These are phyloP conservation scores for Pipistrellus pygmaeus DNA, from an alignment of 2,797 vertebrate species.

Conservation along the genomic window DNA sequence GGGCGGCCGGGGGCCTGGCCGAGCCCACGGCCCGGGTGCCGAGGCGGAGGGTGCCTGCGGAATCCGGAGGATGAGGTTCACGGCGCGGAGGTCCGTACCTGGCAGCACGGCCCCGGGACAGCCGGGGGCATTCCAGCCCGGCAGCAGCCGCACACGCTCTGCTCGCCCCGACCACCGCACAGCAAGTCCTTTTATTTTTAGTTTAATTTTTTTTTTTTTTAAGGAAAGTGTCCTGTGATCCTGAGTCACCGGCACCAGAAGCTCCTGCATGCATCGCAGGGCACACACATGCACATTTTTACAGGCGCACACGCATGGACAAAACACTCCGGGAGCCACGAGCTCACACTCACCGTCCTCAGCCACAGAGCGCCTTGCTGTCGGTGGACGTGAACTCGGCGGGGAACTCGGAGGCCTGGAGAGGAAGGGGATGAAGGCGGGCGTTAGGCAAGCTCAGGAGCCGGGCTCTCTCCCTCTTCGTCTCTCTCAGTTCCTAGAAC, in stretches of 20 bases:
- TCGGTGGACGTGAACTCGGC: conserved; percentile 96
- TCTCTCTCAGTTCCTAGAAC: too few species aligned
- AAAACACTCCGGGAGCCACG: neutral
- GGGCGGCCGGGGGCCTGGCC: conserved; percentile 75
- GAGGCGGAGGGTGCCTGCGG: too few species aligned
- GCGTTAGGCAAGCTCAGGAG: too few species aligned
- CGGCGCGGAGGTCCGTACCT: conserved; percentile 51
- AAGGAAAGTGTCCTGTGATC: conserved; percentile 18
- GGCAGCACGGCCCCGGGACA: neutral
- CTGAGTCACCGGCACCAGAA: neutral
- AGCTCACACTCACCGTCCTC: conserved; percentile 89
- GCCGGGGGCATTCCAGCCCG: neutral
- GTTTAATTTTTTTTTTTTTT: neutral
- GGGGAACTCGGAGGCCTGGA: conserved; percentile 96
- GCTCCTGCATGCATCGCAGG: neutral
- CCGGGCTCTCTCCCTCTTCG: too few species aligned
- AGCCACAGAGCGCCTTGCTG: conserved; percentile 99
- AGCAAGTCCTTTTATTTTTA: neutral
- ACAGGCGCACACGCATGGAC: neutral
- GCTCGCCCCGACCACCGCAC: neutral
- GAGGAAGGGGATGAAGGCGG: neutral
- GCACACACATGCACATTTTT: neutral
- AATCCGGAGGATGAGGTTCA: too few species aligned
- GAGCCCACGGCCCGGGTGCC: conserved; percentile 15
- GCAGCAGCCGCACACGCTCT: neutral